Base-by-base conservation (phyloP, 2,888 invertebrate species). In the Copidosoma aretas region DNA sequence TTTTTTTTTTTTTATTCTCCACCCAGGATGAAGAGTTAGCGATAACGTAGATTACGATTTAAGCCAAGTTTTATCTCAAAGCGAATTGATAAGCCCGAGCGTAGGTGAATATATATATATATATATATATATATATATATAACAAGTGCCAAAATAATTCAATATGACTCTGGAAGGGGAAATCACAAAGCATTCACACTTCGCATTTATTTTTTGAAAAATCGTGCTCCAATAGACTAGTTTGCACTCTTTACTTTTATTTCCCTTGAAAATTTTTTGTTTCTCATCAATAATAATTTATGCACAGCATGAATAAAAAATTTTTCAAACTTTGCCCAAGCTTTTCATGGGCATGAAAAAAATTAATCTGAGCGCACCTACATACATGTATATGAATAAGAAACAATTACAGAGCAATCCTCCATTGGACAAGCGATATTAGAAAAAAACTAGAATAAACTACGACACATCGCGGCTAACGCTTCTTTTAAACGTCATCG, bases 401-500 rank as follows among this genome's bases (percentile, higher is more conserved):
- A 8, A 46, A 46, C 3, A 46, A 15, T 15, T 46, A 46, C 43
- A 46, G 43, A 3, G 12, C 43, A 46, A 12, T 46, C 12, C 43
- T 14, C 12, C 8, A 8, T 3, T 15, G 12, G 12, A 46, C 4
- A 46, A 46, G 43, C 17, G 12, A 12, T 46, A 14, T 39, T 39
- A 19, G 17, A 19, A 57, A n/a, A 19, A 41, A n/a, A 12, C 25
- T 32, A 39, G 19, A n/a, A 39, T 32, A 39, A 57, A 57, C 17
- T 64, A 66, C 21, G 66, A 54, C 51, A 61, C 58, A 53, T 83
- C 83, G 19, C 83, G 83, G 62, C 80, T 80, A 25, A 78, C 77
- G 68, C 83, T 82, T 51, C 83, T 79, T 71, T 83, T 84, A 69
- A 84, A 82, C 10, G 81, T 83, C 83, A 82, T 83, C 17, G 83